A percentile compares a stretch with the other conserved stretches of the same genome.
Evolutionary conservation across 2,888 invertebrate species (phyloP).

Genomic region (Oegoconia quadripuncta): DNA sequence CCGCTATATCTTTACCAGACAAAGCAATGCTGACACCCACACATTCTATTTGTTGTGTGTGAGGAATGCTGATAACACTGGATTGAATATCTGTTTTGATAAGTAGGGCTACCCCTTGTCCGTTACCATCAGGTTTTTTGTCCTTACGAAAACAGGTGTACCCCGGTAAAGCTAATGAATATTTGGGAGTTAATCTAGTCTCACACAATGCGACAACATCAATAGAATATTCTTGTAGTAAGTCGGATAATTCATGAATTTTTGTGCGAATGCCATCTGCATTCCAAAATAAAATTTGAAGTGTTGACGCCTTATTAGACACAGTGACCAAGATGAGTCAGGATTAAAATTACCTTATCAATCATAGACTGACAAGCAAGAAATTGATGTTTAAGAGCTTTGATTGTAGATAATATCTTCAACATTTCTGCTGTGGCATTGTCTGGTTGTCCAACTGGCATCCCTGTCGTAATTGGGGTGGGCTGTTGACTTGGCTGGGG

Average conservation of each 20-base stretch:
- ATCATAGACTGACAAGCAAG: conserved; percentile 5
- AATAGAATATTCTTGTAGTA: no score
- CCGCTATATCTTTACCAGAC: background rate
- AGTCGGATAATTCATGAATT: background rate
- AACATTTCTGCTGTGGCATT: conserved; percentile 3
- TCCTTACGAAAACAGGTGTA: background rate
- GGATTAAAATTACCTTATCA: conserved; percentile 14
- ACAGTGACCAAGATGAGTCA: conserved; percentile 11
- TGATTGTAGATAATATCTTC: conserved; percentile 7
- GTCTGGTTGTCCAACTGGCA: no score
- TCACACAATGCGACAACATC: conserved; percentile 9
- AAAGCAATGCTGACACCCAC: background rate
- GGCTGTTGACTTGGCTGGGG: no score
- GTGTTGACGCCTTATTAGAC: conserved; percentile 6
- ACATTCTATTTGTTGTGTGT: background rate
- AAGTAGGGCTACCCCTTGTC: conserved; percentile 10
- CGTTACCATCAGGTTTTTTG: background rate
- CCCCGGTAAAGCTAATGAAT: background rate
- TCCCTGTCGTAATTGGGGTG: no score
- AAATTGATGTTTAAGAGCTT: conserved; percentile 11
- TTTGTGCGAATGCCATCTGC: conserved; percentile 7
- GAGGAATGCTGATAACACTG: background rate
- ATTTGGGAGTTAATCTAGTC: conserved; percentile 1
- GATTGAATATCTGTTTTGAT: conserved; percentile 2
- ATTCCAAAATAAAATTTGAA: conserved; percentile 10